Base-by-base conservation (phyloP, 64 coral and sea anemone genomes). In the Stichodactyla helianthus region DNA sequence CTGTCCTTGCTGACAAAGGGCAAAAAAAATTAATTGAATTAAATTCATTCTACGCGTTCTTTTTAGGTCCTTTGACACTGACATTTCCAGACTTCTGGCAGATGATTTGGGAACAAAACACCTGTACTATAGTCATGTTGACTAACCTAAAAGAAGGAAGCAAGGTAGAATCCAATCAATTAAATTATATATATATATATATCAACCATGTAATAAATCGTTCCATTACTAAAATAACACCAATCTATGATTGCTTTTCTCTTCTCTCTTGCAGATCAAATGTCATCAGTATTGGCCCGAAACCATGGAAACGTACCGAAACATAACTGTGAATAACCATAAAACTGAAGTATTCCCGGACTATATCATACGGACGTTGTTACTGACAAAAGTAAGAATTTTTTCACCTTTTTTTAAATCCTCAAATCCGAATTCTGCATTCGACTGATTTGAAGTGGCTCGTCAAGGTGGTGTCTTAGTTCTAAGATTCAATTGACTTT, bases 201-300 rank as follows among this genome's bases (percentile, higher is more conserved):
- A 58, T 58, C n/a, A 58, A 11, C 8, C 6, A 4, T 58, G 55
- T 11, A 58, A 58, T 11, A 15, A 58, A 4, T 58, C 55, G 6
- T 58, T 50, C 65, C 10, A 56, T 16, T 54, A 20, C 10, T 57
- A 12, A 25, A 6, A 85, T 51, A 18, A 28, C 31, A 62, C n/a
- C 18, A 31, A 5, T 6, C 67, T 2, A 71, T 2, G 3, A 71
- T 22, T 16, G 20, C 13, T 2, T 23, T 51, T 15, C 0, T 53
- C 4, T 81, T 16, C 4, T 74, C 8, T 27, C 10, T 10, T 23
- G 5, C 59, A 95, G 93, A 88, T 61, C 20, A 95, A 95, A 63
- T 95, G 93, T 52, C 89, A 91, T 15, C 86, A 95, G 77, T 95
- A 95, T 53, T 95, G 93, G 93, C 93, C 93, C 19, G 89, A 95